Conservation (phyloP, 1,140 invertebrate species). For the Drosophila navojoa region DNA sequence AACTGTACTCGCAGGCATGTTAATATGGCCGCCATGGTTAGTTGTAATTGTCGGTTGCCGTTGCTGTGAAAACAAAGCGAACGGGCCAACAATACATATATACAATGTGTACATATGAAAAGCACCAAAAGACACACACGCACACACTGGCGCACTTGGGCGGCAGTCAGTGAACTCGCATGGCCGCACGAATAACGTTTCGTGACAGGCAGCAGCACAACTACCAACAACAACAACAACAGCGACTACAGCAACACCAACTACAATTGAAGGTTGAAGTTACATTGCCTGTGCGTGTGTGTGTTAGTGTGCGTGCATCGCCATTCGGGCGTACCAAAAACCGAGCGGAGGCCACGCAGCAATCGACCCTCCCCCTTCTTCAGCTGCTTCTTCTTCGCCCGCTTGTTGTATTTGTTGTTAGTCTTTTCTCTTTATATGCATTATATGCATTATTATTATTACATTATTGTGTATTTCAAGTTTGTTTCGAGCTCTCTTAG, state of each 20-base stretch:
- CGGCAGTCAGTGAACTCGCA: conserved; percentile 80
- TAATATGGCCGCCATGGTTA: conserved; percentile 74
- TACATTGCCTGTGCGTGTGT: conserved; percentile 55
- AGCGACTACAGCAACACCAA: conserved; percentile 48
- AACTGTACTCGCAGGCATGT: conserved; percentile 75
- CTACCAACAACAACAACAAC: conserved; percentile 18
- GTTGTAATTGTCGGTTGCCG: conserved; percentile 49
- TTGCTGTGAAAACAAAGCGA: conserved; percentile 73
- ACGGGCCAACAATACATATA: conserved; percentile 47
- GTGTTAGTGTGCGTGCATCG: conserved; percentile 70
- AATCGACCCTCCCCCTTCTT: conserved; percentile 43
- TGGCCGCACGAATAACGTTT: conserved; percentile 82
- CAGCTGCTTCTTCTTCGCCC: conserved; percentile 1
- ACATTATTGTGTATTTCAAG: conserved; percentile 56
- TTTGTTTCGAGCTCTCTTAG: conserved; percentile 19
- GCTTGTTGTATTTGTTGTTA: neutral
- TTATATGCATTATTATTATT: conserved; percentile 66
- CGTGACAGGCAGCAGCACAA: conserved; percentile 60
- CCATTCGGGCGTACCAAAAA: conserved; percentile 80
- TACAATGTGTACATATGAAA: conserved; percentile 61
- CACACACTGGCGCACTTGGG: conserved; percentile 39
- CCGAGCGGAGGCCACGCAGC: conserved; percentile 76
- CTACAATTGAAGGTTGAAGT: conserved; percentile 81
- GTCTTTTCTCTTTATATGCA: conserved; percentile 52
- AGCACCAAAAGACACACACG: conserved; percentile 61